Percentiles rank a stretch among this genome's conserved stretches.
These are phyloP conservation scores for Mugil cephalus DNA, from an alignment of 2,113 vertebrate species.

Conservation along the genomic window DNA sequence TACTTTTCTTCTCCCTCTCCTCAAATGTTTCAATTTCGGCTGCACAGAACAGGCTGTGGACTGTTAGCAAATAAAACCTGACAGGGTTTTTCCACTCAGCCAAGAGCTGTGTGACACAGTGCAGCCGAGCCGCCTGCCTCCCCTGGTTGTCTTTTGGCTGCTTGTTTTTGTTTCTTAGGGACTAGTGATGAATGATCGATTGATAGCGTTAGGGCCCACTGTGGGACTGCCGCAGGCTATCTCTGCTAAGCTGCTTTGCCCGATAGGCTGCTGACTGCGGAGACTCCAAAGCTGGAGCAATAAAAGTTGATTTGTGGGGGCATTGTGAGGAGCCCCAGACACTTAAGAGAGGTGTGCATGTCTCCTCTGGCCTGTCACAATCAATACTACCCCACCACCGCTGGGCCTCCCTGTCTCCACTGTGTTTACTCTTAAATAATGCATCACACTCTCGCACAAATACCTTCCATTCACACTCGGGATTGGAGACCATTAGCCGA, in stretches of 20 bases:
- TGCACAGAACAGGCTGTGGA: constrained; percentile 68
- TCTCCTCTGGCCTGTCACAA: constrained; percentile 77
- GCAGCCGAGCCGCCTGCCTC: constrained; percentile 51
- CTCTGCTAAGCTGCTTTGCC: constrained; percentile 77
- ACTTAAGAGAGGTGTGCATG: constrained; percentile 77
- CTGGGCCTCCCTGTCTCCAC: constrained; percentile 69
- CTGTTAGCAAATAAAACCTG: constrained; percentile 77
- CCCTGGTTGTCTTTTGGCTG: constrained; percentile 62
- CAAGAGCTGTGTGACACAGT: constrained; percentile 66
- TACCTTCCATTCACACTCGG: constrained; percentile 63
- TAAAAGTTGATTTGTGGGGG: constrained; percentile 81
- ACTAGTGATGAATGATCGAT: constrained; percentile 80
- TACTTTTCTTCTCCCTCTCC: constrained; percentile 76
- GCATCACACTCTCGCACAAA: constrained; percentile 69
- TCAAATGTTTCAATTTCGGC: constrained; percentile 76
- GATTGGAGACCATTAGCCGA: constrained; percentile 67
- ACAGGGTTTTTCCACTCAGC: constrained; percentile 74
- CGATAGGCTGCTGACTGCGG: constrained; percentile 71
- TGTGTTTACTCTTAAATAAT: constrained; percentile 80
- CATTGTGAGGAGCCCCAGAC: constrained; percentile 77
- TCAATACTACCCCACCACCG: constrained; percentile 69
- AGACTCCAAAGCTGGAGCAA: constrained; percentile 76
- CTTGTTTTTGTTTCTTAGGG: constrained; percentile 79
- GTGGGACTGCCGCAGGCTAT: constrained; percentile 67
- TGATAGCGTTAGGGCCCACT: constrained; percentile 70